Evolutionary conservation across 2,113 vertebrate species (phyloP).

Genomic region (Cervus canadensis): DNA sequence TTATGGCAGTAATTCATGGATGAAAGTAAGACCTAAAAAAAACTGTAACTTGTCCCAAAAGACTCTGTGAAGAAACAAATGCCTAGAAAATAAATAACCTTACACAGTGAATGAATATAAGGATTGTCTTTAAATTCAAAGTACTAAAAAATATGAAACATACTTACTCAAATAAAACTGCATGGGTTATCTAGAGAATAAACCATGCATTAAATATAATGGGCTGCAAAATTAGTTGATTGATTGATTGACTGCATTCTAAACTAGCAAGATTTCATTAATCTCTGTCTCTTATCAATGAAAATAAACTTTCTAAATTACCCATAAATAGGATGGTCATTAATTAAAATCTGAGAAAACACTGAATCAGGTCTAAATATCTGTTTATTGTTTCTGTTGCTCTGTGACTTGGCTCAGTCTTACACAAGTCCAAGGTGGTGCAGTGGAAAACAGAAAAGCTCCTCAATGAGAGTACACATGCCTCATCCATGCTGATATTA

Average conservation of each 20-base stretch:
- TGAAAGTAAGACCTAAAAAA: neutral
- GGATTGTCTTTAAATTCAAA: neutral
- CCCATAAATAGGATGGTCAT: conserved; percentile 14
- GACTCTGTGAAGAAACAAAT: neutral
- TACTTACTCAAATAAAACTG: neutral
- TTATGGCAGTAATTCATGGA: conserved; percentile 24
- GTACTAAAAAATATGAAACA: neutral
- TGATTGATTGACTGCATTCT: conserved; percentile 25
- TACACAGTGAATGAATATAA: neutral
- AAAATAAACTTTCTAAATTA: conserved; percentile 47
- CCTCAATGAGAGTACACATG: neutral
- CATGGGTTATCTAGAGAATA: neutral
- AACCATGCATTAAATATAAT: neutral
- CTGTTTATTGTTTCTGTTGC: neutral
- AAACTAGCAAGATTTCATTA: conserved; percentile 22
- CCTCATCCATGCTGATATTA: neutral
- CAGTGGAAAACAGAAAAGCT: neutral
- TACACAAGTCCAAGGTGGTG: neutral
- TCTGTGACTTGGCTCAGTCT: neutral
- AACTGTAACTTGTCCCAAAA: neutral
- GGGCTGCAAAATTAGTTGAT: conserved; percentile 12
- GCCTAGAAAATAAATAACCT: neutral
- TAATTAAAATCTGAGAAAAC: conserved; percentile 34
- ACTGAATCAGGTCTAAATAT: neutral
- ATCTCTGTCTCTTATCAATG: conserved; percentile 22